Percentiles rank a stretch among this genome's conserved stretches.
Evolutionary conservation across 2,797 vertebrate genomes (phyloP).

Genomic region (Adelosebastes latens): DNA sequence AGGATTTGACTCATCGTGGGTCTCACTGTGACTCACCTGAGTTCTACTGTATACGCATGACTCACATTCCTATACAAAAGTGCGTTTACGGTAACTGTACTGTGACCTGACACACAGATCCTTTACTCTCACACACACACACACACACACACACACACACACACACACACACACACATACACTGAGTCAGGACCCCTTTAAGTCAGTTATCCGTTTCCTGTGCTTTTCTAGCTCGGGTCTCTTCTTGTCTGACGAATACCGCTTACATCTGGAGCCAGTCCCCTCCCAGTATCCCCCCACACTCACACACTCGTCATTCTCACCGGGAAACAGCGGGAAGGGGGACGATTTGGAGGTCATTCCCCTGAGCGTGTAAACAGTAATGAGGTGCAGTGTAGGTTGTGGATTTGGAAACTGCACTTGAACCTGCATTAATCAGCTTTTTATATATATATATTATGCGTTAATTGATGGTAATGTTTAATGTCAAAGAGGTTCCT

Average conservation of each 20-base stretch:
- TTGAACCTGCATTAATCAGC: not conserved
- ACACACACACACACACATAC: constrained; percentile 24
- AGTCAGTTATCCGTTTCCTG: constrained; percentile 60
- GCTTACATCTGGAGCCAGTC: constrained; percentile 60
- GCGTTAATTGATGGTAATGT: not conserved
- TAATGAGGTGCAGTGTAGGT: not conserved
- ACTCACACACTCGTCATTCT: constrained; percentile 46
- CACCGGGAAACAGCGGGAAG: constrained; percentile 31
- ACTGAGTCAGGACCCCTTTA: constrained; percentile 55
- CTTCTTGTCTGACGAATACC: constrained; percentile 45
- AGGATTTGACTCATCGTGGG: constrained; percentile 31
- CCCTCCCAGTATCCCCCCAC: constrained; percentile 1
- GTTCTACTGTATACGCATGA: constrained; percentile 31
- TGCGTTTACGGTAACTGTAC: constrained; percentile 45
- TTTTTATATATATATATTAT: not conserved
- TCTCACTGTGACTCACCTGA: constrained; percentile 50
- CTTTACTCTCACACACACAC: constrained; percentile 3
- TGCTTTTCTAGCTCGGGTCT: constrained; percentile 43
- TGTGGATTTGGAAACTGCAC: not conserved
- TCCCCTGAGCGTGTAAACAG: constrained; percentile 19
- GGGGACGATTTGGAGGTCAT: constrained; percentile 16
- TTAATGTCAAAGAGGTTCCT: not conserved
- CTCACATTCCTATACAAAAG: constrained; percentile 25
- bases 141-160: constrained; percentile 2
- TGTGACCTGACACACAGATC: constrained; percentile 41